These are phyloP conservation scores for Cantharis rufa DNA, from an alignment of 2,888 invertebrate species.

Conservation along the genomic window DNA sequence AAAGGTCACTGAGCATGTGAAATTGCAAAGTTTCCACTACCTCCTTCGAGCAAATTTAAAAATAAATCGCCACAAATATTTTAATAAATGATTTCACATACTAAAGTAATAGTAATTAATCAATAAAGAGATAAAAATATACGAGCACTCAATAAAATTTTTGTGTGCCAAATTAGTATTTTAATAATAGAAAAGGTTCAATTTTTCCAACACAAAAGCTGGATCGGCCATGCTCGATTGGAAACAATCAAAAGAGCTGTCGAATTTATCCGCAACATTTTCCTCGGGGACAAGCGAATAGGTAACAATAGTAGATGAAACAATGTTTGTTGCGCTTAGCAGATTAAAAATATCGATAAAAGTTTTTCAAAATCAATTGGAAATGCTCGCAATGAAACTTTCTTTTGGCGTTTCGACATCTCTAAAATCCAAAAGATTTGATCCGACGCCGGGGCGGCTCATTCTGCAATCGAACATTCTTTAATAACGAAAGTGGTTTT, in stretches of 20 bases:
- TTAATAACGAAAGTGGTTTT: neutral
- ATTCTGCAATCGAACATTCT: neutral
- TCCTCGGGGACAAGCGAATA: neutral
- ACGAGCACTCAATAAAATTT: neutral
- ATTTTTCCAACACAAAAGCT: neutral
- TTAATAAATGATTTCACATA: neutral
- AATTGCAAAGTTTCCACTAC: neutral
- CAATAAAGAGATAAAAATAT: neutral
- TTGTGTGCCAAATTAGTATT: neutral
- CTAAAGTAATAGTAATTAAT: neutral
- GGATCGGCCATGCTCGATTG: neutral
- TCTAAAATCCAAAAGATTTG: neutral
- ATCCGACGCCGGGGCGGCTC: too few species aligned
- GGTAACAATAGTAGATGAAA: neutral
- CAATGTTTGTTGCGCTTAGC: neutral
- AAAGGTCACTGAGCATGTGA: neutral
- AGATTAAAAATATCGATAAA: neutral
- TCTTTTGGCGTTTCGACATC: neutral
- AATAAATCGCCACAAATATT: neutral
- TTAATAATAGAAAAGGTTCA: neutral
- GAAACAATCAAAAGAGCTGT: neutral
- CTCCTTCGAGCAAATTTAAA: neutral
- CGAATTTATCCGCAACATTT: neutral
- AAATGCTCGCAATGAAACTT: neutral
- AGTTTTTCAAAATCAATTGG: neutral